Percentiles rank a stretch among this genome's conserved stretches.
Conservation (phyloP, 2,888 invertebrate species). For the Leistus spinibarbis region DNA sequence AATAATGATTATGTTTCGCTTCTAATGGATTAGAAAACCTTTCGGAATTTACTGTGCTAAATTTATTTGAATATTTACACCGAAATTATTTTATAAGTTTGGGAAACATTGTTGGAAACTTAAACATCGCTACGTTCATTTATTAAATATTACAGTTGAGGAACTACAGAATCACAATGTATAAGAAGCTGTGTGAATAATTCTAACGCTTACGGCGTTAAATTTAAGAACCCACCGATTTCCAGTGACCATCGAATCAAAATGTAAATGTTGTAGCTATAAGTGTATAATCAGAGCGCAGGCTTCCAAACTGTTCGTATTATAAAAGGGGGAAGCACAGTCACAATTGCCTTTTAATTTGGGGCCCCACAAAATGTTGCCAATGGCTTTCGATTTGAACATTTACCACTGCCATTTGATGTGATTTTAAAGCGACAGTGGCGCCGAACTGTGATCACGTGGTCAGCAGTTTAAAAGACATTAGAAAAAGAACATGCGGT, state of each 20-base stretch:
- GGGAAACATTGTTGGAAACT: no score
- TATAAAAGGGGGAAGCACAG: constrained; percentile 4
- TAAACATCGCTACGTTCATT: no score
- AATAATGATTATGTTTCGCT: neutral
- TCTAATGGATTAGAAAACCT: neutral
- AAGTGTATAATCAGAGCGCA: constrained; percentile 28
- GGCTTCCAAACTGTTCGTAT: constrained; percentile 2
- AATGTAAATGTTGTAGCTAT: neutral
- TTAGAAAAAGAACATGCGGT: constrained; percentile 12
- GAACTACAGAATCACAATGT: neutral
- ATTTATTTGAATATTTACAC: no score
- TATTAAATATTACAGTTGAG: no score
- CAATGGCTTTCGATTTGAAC: constrained; percentile 21
- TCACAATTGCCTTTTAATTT: constrained; percentile 38
- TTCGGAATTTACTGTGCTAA: no score
- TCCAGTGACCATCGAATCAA: neutral
- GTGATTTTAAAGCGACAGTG: constrained; percentile 12
- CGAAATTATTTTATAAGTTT: no score
- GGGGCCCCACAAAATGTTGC: constrained; percentile 14
- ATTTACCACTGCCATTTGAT: neutral
- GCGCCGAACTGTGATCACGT: neutral
- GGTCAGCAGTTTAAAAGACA: constrained; percentile 13
- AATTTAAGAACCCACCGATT: neutral
- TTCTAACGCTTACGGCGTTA: neutral
- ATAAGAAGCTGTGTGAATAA: neutral